Base-by-base conservation (phyloP, 2,797 vertebrate species). In the Diplodus sargus region DNA sequence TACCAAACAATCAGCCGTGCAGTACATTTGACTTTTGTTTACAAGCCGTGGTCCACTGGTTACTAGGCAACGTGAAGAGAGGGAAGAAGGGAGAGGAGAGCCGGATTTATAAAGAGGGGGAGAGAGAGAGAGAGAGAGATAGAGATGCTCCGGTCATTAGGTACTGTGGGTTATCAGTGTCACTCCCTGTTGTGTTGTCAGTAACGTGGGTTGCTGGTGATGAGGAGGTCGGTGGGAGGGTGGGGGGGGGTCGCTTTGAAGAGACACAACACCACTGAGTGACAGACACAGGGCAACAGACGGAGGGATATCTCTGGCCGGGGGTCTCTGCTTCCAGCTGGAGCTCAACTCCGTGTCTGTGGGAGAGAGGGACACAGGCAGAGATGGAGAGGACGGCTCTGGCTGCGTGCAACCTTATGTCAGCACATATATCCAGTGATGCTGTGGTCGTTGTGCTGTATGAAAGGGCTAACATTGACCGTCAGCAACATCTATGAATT, bases 271-370 rank as follows among this genome's bases (percentile, higher is more conserved):
- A 83, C 59, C 8, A 8, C 68, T 76, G 81, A 86, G 82, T 82
- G 82, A 89, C 80, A 89, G 83, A 83, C 77, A 76, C n/a, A 28
- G 48, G 82, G 71, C 75, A 66, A 49, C 83, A 85, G 77, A 85
- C 53, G 5, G 79, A 83, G 77, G 76, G 69, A 72, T 65, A 23
- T 82, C 73, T 84, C 72, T 70, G 47, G 74, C 78, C 16, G 11
- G 66, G 78, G 85, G 71, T 81, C 74, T 70, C 25, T 56, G 76
- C 75, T 76, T 88, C 84, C 84, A 83, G 83, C 76, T 85, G 74
- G 74, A 85, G 76, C 65, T 25, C 17, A 78, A 60, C 52, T 70
- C 20, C 39, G 49, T 9, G 22, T 74, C 72, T 64, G 75, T 61
- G 75, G 47, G 70, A 54, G 73, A 63, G 63, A 69, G 30, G 20